Base-by-base conservation (phyloP, 30 jellyfish, hydroid and myxozoan genomes). In the Phacellophora camtschatica region DNA sequence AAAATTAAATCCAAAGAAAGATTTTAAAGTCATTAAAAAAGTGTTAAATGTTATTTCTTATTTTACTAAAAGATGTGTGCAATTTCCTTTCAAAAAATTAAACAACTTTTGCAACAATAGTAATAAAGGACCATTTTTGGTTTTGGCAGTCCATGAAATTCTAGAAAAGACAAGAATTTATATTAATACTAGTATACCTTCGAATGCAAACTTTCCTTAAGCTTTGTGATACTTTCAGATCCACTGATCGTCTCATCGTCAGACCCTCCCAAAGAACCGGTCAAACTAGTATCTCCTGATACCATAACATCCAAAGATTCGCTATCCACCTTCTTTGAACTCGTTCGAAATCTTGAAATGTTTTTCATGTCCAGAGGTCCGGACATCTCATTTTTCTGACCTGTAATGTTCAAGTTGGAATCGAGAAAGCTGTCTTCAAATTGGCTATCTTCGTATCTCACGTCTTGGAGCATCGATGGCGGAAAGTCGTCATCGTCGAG, bases 401-500 rank as follows among this genome's bases (percentile, higher is more conserved):
- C 77, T 19, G 51, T 48, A 57, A 51, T 41, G 31, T 62, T 31
- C 15, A 64, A 25, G 20, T 76, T 66, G 7, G 65, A 34, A 18
- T 80, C 84, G 29, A 41, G 13, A 57, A 80, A 80, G 42, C 59
- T 62, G 9, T 65, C 84, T 19, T 25, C 73, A 6, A 71, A 50
- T n/a, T 27, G 35, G 5, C 62, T 46, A 20, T 66, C 82, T 2
- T 70, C 80, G 54, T 63, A 70, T n/a, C 66, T 66, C 34, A 80
- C 49, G 23, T 80, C 84, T 31, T 80, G 91, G 35, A 80, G 65
- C 77, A 80, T 80, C 7, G 81, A 34, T 10, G 91, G 91, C 13
- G 83, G 29, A 46, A 43, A 80, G 35, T 80, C 91, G n/a, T 80
- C 91, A 34, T 80, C 91, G 6, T 80, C 91, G 16, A 64, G 70